Conservation (phyloP, 2,113 vertebrate genomes). For the Thalassarche chlororhynchos region DNA sequence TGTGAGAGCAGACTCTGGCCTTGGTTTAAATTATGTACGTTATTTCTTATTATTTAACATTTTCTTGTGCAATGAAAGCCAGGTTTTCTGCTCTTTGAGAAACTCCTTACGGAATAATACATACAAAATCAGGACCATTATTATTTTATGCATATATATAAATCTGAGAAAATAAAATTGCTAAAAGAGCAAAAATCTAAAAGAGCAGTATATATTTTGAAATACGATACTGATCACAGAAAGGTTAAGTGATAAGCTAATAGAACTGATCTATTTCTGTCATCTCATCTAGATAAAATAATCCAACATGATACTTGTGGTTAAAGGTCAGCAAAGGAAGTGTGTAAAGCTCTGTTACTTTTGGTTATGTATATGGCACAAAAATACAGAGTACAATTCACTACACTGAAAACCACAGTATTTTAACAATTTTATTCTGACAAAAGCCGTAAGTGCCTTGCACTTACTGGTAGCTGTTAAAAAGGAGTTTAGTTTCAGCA, state of each 20-base stretch:
- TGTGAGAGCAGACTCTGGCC: not conserved
- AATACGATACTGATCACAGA: not conserved
- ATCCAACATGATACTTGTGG: accelerated
- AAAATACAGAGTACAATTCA: not conserved
- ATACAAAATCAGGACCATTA: not conserved
- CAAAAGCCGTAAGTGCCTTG: not conserved
- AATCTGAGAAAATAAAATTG: not conserved
- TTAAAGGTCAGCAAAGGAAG: not conserved
- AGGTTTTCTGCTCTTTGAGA: not conserved
- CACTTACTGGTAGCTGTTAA: not conserved
- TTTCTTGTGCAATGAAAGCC: not conserved
- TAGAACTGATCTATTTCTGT: not conserved
- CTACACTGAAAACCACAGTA: not conserved
- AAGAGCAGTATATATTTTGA: not conserved
- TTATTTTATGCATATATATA: not conserved
- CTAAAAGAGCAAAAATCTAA: no score
- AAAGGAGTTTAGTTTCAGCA: not conserved
- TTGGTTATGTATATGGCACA: not conserved
- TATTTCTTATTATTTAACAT: not conserved
- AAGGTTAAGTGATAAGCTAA: not conserved
- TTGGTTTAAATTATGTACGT: not conserved
- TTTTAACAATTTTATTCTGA: not conserved
- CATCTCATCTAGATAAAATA: not conserved
- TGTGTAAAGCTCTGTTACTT: not conserved
- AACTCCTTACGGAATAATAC: not conserved